Percentiles rank a stretch among this genome's conserved stretches.
Evolutionary conservation across 2,797 vertebrate species (phyloP).

Genomic region (Eutrigla gurnardus): DNA sequence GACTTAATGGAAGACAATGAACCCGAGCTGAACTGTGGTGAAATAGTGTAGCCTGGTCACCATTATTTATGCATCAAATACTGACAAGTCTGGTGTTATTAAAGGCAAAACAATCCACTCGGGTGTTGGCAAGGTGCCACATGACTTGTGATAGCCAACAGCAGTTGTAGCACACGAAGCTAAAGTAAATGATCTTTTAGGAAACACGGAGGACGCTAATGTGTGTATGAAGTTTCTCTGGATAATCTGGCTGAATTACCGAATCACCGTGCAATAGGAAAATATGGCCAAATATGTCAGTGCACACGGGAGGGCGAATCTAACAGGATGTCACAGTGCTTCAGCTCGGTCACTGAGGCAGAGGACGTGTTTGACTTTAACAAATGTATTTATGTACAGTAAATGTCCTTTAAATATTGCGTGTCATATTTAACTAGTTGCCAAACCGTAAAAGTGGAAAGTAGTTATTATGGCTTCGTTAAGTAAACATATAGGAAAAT

Average conservation of each 20-base stretch:
- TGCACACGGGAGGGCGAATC: constrained; percentile 32
- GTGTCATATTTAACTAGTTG: constrained; percentile 36
- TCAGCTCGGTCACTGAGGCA: constrained; percentile 15
- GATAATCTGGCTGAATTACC: constrained; percentile 52
- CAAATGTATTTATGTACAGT: constrained; percentile 39
- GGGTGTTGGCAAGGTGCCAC: constrained; percentile 67
- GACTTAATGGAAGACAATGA: constrained; percentile 60
- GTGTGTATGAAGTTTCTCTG: constrained; percentile 51
- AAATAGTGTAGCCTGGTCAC: constrained; percentile 57
- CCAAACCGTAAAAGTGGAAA: constrained; percentile 41
- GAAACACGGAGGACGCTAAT: constrained; percentile 56
- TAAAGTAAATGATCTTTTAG: constrained; percentile 57
- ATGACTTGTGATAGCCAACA: constrained; percentile 61
- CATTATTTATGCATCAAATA: constrained; percentile 72
- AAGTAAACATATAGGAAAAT: constrained; percentile 39
- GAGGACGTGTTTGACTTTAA: constrained; percentile 38
- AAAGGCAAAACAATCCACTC: constrained; percentile 69
- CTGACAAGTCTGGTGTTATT: constrained; percentile 70
- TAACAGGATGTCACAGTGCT: constrained; percentile 29
- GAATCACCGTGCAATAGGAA: constrained; percentile 30
- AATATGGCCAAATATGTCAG: constrained; percentile 42
- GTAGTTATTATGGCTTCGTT: constrained; percentile 37
- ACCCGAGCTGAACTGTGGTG: constrained; percentile 48
- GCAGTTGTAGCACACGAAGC: constrained; percentile 57
- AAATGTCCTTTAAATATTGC: constrained; percentile 13